Evolutionary conservation across 92 coral and sea anemone genomes (phyloP), one percentile per base, ranked within the genome.

Genomic region (Porites lobata): DNA sequence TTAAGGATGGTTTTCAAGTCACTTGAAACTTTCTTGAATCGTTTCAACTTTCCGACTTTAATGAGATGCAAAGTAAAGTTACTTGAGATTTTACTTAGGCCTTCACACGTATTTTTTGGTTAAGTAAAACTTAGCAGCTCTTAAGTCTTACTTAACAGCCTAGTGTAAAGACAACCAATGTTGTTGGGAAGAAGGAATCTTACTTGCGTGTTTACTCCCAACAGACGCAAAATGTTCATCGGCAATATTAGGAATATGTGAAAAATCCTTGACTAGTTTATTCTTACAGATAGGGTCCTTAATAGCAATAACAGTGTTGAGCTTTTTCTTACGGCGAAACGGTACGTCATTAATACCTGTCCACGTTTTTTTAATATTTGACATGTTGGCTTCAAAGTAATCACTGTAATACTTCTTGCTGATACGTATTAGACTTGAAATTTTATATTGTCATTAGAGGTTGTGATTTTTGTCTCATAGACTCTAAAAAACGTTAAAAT

Each of bases 381-480:
- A 13, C 20, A 18, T 65, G 7, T 65, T 65, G 21, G n/a, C 19
- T 8, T 65, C 7, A 18, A 65, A 65, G 69, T 65, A 65, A 13
- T 65, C 8, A 18, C 20, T 13, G 21, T 65, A 24, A 18, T 65
- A 65, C 8, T 6, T 65, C 22, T 65, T 65, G 47, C 5, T 38
- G 47, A 38, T 38, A 38, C 70, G 9, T 13, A 6, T 68, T 68
- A 68, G 7, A 14, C 47, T 21, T 7, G 5, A 19, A 8, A 21
- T 19, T 68, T 19, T 68, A 9, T 80, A 11, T 68, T 18, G 6
- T 18, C 21, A 80, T 80, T 65, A 47, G 61, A 21, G 58, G 15
- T 32, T 17, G 75, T 80, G 19, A 65, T 64, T 65, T 80, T 80
- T 80, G 85, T 80, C 20, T 80, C 84, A 38, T 72, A 21, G 57